Conservation (phyloP, 2,113 vertebrate genomes). For the Dromiciops gliroides region DNA sequence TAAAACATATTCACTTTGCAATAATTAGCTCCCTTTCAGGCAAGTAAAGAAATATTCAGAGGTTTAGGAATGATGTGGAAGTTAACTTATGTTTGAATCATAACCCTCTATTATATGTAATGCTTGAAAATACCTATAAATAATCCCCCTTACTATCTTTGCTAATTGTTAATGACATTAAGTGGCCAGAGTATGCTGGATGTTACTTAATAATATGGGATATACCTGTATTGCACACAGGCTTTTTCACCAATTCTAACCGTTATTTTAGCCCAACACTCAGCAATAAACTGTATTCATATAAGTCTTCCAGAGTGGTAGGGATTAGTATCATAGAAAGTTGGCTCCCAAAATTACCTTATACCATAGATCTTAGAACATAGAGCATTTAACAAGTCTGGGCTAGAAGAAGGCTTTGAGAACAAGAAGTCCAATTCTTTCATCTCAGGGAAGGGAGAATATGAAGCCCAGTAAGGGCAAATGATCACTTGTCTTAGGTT, state of each 20-base stretch:
- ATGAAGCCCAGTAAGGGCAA: neutral
- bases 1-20: constrained; percentile 67
- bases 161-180: constrained; percentile 61
- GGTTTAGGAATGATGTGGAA: constrained; percentile 71
- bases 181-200: constrained; percentile 44
- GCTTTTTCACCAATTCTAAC: neutral
- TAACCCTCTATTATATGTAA: constrained; percentile 66
- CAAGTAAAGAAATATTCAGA: constrained; percentile 74
- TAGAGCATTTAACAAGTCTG: neutral
- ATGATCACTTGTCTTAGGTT: neutral
- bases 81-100: constrained; percentile 73
- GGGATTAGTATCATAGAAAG: neutral
- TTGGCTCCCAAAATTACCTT: neutral
- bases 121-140: constrained; percentile 72
- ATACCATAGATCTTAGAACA: neutral
- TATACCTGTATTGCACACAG: constrained; percentile 5
- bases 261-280: neutral
- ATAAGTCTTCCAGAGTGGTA: neutral
- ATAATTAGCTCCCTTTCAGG: constrained; percentile 69
- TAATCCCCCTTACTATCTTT: constrained; percentile 70
- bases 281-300: neutral
- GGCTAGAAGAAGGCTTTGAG: neutral
- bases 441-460: neutral
- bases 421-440: neutral
- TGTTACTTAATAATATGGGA: constrained; percentile 5